Evolutionary conservation across 2,113 vertebrate species (phyloP), one percentile per base, ranked within the genome.

Genomic region (Oncorhynchus nerka): DNA sequence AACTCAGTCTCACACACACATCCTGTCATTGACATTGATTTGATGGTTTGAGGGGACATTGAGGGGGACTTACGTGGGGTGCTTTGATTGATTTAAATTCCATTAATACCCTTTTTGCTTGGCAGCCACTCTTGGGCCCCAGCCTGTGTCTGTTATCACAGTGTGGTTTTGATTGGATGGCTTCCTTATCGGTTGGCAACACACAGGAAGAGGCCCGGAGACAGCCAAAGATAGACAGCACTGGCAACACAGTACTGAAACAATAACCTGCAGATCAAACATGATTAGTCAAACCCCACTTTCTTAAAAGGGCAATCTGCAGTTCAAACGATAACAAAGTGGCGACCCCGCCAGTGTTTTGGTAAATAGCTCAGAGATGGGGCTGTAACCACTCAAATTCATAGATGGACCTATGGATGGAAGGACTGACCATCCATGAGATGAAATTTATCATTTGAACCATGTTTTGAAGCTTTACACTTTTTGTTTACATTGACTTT

Each of bases 41-140:
- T 22, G n/a, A 7, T 57, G 72, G 49, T 51, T 66, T 59, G 11
- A 20, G 2, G 77, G 71, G 75, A 71, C 48, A 76, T 55, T 34
- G 75, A 22, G 39, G 51, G 71, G 68, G 57, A 68, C 39, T 45
- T 39, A 65, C 28, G 71, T 77, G 28, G 73, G 70, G 79, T 78
- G 83, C 75, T 79, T 73, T 75, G 86, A 90, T 90, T 86, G 87
- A 87, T 91, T 92, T 85, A 81, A 89, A 89, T 89, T 87, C 81
- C 81, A 84, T 90, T 90, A 87, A 88, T 83, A 82, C 78, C 76
- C 70, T 70, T 28, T 61, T 49, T 74, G 73, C 78, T 83, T 84
- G 84, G 88, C 84, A 76, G 81, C 68, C 73, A 75, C 70, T 79
- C 70, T 70, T 65, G 32, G 74, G 64, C 72, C 77, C 20, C 59